Evolutionary conservation across 2,888 invertebrate species (phyloP).

Genomic region (Clistopyga incitator): DNA sequence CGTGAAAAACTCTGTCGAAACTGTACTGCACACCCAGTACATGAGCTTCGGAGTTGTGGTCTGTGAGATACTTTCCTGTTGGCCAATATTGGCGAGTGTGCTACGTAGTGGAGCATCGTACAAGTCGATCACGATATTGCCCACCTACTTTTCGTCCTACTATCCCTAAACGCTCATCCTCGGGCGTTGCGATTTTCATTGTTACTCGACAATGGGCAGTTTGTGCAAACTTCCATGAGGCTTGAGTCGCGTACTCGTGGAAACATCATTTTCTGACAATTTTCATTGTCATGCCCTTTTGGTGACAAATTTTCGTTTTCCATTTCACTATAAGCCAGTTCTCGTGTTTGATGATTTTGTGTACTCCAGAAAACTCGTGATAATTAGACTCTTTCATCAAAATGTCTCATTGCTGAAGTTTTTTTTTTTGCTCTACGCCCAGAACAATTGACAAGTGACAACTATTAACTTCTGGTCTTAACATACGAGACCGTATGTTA

Average conservation of each 20-base stretch:
- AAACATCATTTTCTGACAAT: background rate
- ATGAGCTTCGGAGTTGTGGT: slow-evolving; percentile 29
- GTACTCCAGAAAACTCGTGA: too few species aligned
- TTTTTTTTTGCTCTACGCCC: too few species aligned
- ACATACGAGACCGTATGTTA: too few species aligned
- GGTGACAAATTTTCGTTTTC: too few species aligned
- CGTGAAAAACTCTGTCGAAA: slow-evolving; percentile 43
- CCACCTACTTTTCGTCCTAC: background rate
- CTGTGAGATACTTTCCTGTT: slow-evolving; percentile 31
- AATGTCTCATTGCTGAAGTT: too few species aligned
- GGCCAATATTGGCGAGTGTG: slow-evolving; percentile 36
- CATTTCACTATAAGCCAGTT: too few species aligned
- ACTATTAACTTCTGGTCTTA: too few species aligned
- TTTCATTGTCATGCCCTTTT: background rate
- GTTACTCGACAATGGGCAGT: background rate
- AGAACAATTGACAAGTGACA: too few species aligned
- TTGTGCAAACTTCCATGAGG: background rate
- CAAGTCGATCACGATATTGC: slow-evolving; percentile 52
- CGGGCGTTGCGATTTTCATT: slow-evolving; percentile 10
- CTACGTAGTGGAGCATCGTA: background rate
- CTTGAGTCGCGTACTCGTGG: background rate
- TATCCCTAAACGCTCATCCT: background rate
- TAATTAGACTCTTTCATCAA: too few species aligned
- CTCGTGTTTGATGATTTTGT: too few species aligned
- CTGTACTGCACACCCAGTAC: slow-evolving; percentile 26